These are phyloP conservation scores for Epinephelus fuscoguttatus DNA, from an alignment of 2,113 vertebrate genomes.

Conservation along the genomic window DNA sequence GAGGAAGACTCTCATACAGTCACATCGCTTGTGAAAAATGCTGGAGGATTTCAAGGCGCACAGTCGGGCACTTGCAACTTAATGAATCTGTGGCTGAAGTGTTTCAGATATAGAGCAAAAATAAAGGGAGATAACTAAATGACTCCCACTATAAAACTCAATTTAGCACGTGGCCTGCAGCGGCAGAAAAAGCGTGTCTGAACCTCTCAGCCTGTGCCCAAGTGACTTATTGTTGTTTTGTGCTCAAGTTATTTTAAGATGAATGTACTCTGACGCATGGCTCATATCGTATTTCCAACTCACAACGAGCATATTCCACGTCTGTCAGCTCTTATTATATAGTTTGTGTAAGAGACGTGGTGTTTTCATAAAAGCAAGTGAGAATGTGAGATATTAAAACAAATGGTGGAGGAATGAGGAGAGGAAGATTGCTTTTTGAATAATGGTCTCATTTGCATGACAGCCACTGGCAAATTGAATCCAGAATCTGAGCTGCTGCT, in stretches of 20 bases:
- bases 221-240: conserved; percentile 17
- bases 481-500: conserved; percentile 26
- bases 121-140: conserved; percentile 37
- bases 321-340: not conserved
- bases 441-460: conserved; percentile 42
- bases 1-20: not conserved
- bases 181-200: not conserved
- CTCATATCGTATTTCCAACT: conserved; percentile 7
- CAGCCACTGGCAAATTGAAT: conserved; percentile 28
- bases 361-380: not conserved
- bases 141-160: conserved; percentile 33
- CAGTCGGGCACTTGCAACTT: not conserved
- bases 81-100: conserved; percentile 22
- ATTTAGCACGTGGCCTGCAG: conserved; percentile 14
- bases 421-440: conserved; percentile 39
- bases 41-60: not conserved
- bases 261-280: conserved; percentile 6
- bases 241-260: not conserved
- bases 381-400: conserved; percentile 26
- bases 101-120: conserved; percentile 19
- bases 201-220: not conserved
- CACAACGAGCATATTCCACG: not conserved
- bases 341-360: not conserved
- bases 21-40: not conserved
- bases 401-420: conserved; percentile 8